Evolutionary conservation across 2,113 vertebrate genomes (phyloP).

Genomic region (Poeciliopsis occidentalis): DNA sequence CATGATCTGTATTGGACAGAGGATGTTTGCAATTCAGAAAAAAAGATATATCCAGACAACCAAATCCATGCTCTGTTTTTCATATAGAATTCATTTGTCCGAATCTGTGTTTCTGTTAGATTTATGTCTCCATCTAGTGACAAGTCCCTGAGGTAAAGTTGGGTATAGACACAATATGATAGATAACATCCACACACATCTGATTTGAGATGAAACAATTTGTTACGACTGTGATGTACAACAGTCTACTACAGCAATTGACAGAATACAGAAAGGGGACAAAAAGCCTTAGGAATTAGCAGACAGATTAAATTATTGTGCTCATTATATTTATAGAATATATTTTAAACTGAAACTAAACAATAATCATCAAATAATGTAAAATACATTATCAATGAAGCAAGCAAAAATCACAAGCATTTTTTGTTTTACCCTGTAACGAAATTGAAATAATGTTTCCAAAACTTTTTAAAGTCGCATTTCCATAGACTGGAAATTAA

Average conservation of each 20-base stretch:
- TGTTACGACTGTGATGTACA: slow-evolving; percentile 22
- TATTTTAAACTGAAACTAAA: neutral
- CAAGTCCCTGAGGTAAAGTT: slow-evolving; percentile 58
- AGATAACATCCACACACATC: slow-evolving; percentile 26
- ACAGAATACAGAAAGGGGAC: neutral
- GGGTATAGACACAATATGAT: slow-evolving; percentile 19
- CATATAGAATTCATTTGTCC: slow-evolving; percentile 7
- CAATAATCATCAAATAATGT: neutral
- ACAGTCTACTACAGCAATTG: slow-evolving; percentile 11
- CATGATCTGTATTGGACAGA: slow-evolving; percentile 13
- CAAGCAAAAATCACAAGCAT: neutral
- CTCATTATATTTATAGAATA: neutral
- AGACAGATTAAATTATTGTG: neutral
- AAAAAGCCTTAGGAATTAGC: neutral
- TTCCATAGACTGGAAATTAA: too few relatives aligned
- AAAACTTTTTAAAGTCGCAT: neutral
- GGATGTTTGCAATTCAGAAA: slow-evolving; percentile 28
- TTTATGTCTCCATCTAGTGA: slow-evolving; percentile 79
- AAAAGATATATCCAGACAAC: slow-evolving; percentile 12
- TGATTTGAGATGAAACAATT: slow-evolving; percentile 15
- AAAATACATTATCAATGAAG: neutral
- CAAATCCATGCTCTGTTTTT: slow-evolving; percentile 4
- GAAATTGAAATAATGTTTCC: neutral
- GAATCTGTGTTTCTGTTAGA: slow-evolving; percentile 59
- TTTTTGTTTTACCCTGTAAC: neutral